Percentiles rank a stretch among this genome's conserved stretches.
phyloP scores from a whole-genome alignment of 2,113 vertebrate species.

The Machaerirhynchus nigripectus region DNA sequence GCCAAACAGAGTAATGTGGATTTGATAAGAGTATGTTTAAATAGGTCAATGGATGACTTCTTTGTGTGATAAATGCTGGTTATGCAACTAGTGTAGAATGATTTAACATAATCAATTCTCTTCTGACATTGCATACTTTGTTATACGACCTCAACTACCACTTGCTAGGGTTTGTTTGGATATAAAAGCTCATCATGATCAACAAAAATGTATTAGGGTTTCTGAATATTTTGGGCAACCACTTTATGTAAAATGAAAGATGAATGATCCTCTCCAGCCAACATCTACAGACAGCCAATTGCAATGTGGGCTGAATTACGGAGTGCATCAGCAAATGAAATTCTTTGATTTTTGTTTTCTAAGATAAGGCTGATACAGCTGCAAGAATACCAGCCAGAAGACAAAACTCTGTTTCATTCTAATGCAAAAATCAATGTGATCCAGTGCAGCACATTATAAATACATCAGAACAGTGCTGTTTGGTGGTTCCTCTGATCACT shows the following conservation, averaged over 20 bases:
- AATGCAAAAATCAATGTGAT: not conserved
- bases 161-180: not conserved
- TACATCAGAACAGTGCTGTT: not conserved
- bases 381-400: not conserved
- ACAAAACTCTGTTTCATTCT: not conserved
- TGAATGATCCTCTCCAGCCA: not conserved
- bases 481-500: not conserved
- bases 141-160: not conserved
- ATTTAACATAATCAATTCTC: not conserved
- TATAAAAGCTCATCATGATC: not conserved
- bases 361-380: not conserved
- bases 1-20: not conserved
- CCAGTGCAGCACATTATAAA: not conserved
- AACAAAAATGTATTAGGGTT: not conserved
- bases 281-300: not conserved
- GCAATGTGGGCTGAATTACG: not conserved
- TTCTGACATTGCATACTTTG: not conserved
- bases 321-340: not conserved
- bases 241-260: not conserved
- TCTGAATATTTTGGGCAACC: not conserved
- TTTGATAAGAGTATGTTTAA: not conserved
- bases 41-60: not conserved
- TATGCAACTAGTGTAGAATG: not conserved
- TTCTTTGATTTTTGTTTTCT: not conserved
- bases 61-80: not conserved